Conservation (phyloP, 2,888 invertebrate genomes). For the Drosophila sordidapex region DNA sequence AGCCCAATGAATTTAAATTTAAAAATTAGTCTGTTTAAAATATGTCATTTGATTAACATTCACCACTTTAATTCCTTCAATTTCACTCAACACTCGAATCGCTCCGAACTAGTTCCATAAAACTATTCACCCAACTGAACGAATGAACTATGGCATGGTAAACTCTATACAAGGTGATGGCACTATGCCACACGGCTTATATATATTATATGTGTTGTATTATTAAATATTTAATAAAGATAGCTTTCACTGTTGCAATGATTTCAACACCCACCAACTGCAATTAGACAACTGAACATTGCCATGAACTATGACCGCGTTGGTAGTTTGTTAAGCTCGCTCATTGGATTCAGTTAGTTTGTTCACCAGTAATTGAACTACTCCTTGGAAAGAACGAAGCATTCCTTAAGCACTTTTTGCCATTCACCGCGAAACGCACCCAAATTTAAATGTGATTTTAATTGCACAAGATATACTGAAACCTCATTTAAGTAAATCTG, state of each 20-base stretch:
- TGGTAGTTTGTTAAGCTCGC: neutral
- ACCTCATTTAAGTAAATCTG: neutral
- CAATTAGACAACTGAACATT: neutral
- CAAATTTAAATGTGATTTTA: neutral
- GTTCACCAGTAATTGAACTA: neutral
- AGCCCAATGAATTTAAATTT: too few relatives aligned
- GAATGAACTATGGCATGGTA: neutral
- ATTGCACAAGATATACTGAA: neutral
- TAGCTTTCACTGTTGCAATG: neutral
- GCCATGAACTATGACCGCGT: neutral
- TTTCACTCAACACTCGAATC: neutral
- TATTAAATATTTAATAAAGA: neutral
- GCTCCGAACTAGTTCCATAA: neutral
- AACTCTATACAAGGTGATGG: neutral
- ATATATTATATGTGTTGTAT: neutral
- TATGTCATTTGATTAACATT: neutral
- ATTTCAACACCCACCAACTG: neutral
- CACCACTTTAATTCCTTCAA: slow-evolving; percentile 3
- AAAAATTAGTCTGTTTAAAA: neutral
- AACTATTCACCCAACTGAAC: neutral
- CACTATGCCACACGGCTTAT: neutral
- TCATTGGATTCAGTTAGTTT: neutral
- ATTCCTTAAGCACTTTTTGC: neutral
- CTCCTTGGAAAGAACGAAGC: neutral
- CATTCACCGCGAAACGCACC: slow-evolving; percentile 34